These are phyloP conservation scores for Tiliqua scincoides DNA, from an alignment of 2,113 vertebrate species.

Conservation along the genomic window DNA sequence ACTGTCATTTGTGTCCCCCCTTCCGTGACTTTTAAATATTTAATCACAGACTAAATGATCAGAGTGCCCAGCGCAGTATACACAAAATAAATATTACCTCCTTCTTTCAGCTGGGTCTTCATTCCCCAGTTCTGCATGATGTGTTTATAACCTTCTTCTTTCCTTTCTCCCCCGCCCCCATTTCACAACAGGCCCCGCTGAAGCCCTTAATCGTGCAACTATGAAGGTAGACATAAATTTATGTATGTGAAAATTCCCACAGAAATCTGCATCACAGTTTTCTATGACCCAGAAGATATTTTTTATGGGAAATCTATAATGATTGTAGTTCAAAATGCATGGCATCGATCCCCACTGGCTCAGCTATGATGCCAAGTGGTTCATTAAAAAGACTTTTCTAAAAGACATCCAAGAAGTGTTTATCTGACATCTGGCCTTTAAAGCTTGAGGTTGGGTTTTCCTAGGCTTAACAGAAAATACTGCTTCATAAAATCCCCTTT, in stretches of 20 bases:
- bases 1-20: slow-evolving; percentile 48
- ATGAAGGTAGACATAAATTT: not conserved
- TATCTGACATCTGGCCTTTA: slow-evolving; percentile 41
- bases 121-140: slow-evolving; percentile 52
- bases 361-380: slow-evolving; percentile 37
- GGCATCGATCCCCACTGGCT: slow-evolving; percentile 18
- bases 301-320: slow-evolving; percentile 14
- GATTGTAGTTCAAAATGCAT: slow-evolving; percentile 33
- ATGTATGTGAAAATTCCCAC: not conserved
- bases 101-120: slow-evolving; percentile 46
- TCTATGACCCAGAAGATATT: slow-evolving; percentile 3
- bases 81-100: slow-evolving; percentile 58
- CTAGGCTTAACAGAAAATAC: slow-evolving; percentile 35
- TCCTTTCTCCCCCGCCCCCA: slow-evolving; percentile 18
- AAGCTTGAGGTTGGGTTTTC: slow-evolving; percentile 43
- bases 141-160: slow-evolving; percentile 33
- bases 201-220: not conserved
- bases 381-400: slow-evolving; percentile 36
- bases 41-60: slow-evolving; percentile 64
- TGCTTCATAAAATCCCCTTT: slow-evolving; percentile 23
- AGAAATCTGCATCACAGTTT: not conserved
- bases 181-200: not conserved
- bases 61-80: slow-evolving; percentile 56
- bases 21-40: slow-evolving; percentile 62
- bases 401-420: slow-evolving; percentile 45